Base-by-base conservation (phyloP, 2,797 vertebrate genomes). In the Capromys pilorides region DNA sequence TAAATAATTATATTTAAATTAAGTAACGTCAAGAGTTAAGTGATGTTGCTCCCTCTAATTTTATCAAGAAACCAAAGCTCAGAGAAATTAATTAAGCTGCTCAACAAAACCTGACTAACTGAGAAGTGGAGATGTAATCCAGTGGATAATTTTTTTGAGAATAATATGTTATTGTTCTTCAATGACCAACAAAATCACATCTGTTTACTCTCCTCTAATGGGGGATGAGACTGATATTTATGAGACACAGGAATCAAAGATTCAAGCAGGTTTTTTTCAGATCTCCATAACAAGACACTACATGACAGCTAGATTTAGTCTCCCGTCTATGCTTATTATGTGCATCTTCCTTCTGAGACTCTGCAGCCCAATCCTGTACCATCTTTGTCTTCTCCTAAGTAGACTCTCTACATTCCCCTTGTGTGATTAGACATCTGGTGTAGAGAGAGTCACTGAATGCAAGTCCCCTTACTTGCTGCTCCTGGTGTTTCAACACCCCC, bases 1-100 rank as follows among this genome's bases (percentile, higher is more conserved):
- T 1, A 57, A 7, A 81, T 26, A 49, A 36, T 83, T 92, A 88
- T 86, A 93, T 94, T 93, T 80, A 85, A 95, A 85, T 77, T 59
- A 91, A 18, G 36, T 21, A 84, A 62, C 7, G 45, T 91, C 13
- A 8, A 33, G 39, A 88, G 24, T 79, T 82, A 83, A 39, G 49
- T 69, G 64, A 19, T 57, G 24, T 67, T 36, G 61, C 94, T 2
- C 45, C 16, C 19, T 92, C 71, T 81, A 1, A 91, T 85, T 66
- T 82, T 62, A n/a, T 21, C 16, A 94, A 91, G 61, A 79, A 86
- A 88, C 57, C 26, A 33, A 88, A 59, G 21, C 22, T 64, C 73
- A 85, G 82, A 90, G 81, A 96, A 78, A 64, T 78, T 49, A 80
- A 66, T 41, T 82, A 64, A 45, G 36, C 57, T 80, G 5, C 16